These are phyloP conservation scores for Tenthredo livida DNA, from an alignment of 2,888 invertebrate genomes.

Conservation along the genomic window DNA sequence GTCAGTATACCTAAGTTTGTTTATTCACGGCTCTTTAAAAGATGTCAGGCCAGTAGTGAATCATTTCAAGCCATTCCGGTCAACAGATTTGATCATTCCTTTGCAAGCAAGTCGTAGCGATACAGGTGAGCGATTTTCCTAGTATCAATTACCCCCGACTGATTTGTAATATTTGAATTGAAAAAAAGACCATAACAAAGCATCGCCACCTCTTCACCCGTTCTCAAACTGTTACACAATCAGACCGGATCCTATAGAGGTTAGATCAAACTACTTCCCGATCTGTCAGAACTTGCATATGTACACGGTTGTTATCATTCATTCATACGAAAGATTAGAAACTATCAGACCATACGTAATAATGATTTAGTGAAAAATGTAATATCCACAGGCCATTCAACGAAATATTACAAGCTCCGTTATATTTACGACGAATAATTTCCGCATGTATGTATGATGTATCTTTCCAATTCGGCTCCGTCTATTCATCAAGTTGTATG, in stretches of 20 bases:
- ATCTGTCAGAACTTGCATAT: conserved; percentile 27
- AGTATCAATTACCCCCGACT: not conserved
- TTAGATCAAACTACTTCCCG: not conserved
- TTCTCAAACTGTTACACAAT: conserved; percentile 9
- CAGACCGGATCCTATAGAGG: conserved; percentile 24
- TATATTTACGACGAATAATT: not conserved
- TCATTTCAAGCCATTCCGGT: conserved; percentile 48
- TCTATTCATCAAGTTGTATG: not conserved
- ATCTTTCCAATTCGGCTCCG: not conserved
- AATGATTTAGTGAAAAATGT: not conserved
- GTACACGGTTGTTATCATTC: not conserved
- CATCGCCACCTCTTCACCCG: not conserved
- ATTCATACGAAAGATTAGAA: not conserved
- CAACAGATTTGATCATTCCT: conserved; percentile 14
- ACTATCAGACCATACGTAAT: not conserved
- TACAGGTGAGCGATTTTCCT: conserved; percentile 23
- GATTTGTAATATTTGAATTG: not conserved
- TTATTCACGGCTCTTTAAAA: conserved; percentile 19
- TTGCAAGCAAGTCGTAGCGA: conserved; percentile 18
- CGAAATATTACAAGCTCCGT: not conserved
- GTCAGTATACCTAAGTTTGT: not conserved
- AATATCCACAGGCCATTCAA: not conserved
- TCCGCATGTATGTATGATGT: not conserved
- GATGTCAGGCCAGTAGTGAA: conserved; percentile 51
- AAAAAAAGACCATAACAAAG: not conserved